Evolutionary conservation across 2,797 vertebrate species (phyloP), one percentile per base, ranked within the genome.

Genomic region (Chromis chromis): DNA sequence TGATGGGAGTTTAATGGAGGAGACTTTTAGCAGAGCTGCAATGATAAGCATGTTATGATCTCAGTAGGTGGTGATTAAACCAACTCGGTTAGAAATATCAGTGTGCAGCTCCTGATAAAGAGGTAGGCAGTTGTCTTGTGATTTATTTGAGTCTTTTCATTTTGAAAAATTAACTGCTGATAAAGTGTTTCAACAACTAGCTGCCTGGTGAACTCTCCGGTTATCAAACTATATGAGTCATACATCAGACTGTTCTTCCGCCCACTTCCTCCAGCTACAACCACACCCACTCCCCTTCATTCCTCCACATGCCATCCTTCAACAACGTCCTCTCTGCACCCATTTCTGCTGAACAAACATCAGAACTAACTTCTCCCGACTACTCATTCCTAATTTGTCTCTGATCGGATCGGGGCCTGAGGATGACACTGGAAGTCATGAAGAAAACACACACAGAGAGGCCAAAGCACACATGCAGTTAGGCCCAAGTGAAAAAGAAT

Each of bases 401-500:
- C 48, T 72, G 76, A 83, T 54, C 66, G 68, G 76, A 83, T 56
- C 66, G 67, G 57, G 36, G 55, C 40, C 17, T 48, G 44, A 48
- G 44, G 44, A 48, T n/a, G 44, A 48, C 19, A 21, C 46, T 17
- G 16, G 44, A 46, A 17, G 28, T 33, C 33, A 33, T 9, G 9
- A 10, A 33, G 33, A 33, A 12, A 36, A 36, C 33, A 75, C 62
- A 67, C 40, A 44, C n/a, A 21, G 17, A 70, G 46, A 74, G 24
- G 17, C 17, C 40, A 22, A 52, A 22, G 10, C 22, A 52, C 49
- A 74, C 68, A 76, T 71, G 73, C 58, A 63, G 73, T 24, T 55
- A 25, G 61, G 79, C 52, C 62, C 31, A 49, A 49, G 61, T 77
- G 50, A 75, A 53, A 55, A 44, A 76, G 75, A 73, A 93, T 92